Evolutionary conservation across 2,888 invertebrate genomes (phyloP).

Genomic region (Diarsia mendica): DNA sequence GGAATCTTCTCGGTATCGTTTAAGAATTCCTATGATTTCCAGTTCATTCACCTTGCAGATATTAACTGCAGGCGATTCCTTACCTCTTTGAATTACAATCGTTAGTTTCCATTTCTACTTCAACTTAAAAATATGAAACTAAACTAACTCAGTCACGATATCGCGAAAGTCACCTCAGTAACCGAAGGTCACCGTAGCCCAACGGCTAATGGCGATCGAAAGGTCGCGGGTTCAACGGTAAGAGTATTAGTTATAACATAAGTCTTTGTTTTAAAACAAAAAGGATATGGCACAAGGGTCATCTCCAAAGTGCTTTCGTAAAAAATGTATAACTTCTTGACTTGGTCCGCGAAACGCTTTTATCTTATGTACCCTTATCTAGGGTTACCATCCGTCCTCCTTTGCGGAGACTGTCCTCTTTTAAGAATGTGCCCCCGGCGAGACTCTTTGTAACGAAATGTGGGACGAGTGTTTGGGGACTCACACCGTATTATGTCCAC

Average conservation of each 20-base stretch:
- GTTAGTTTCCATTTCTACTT: slow-evolving; percentile 4
- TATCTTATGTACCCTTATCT: slow-evolving; percentile 55
- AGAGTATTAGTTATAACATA: slow-evolving; percentile 26
- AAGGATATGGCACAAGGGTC: slow-evolving; percentile 10
- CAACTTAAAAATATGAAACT: slow-evolving; percentile 29
- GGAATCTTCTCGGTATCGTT: background rate
- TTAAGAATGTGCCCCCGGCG: slow-evolving; percentile 51
- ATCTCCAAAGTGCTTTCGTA: slow-evolving; percentile 36
- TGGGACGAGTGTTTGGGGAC: slow-evolving; percentile 50
- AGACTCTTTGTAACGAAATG: slow-evolving; percentile 48
- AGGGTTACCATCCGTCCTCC: slow-evolving; percentile 39
- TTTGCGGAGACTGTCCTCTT: slow-evolving; percentile 49
- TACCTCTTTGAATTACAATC: slow-evolving; percentile 15
- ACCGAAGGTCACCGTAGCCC: slow-evolving; percentile 46
- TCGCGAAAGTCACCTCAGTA: slow-evolving; percentile 56
- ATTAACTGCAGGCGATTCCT: slow-evolving; percentile 13
- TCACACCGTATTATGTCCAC: slow-evolving; percentile 23
- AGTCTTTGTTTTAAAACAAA: slow-evolving; percentile 40
- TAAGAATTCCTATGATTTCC: too few species aligned
- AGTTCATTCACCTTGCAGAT: slow-evolving; percentile 11
- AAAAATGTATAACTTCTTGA: slow-evolving; percentile 25
- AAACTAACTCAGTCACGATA: slow-evolving; percentile 43
- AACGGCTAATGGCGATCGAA: slow-evolving; percentile 41
- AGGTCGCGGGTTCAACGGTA: slow-evolving; percentile 46
- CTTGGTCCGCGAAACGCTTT: slow-evolving; percentile 45